Base-by-base conservation (phyloP, 2,797 vertebrate species). In the Typhlichthys eigenmanni region DNA sequence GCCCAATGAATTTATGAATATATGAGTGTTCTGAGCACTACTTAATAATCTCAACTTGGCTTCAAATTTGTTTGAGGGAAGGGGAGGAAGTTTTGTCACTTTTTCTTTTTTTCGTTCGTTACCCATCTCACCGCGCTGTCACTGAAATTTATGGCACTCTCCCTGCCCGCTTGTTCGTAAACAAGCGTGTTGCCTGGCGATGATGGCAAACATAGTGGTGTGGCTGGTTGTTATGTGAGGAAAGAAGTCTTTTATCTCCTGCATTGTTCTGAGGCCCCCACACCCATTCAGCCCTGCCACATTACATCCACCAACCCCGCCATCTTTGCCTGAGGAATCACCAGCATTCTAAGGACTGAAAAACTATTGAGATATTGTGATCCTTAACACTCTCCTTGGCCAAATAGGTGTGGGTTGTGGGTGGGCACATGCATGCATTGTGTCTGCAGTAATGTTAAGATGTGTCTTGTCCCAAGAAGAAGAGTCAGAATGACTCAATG, bases 311-410 rank as follows among this genome's bases (percentile, higher is more conserved):
- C 53, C 24, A 53, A 34, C 14, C 43, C 48, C 47, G 17, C 61
- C 10, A 14, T 1, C 62, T 76, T 62, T 0, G 70, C 68, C 67
- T 71, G 64, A 77, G 83, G 83, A 88, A 85, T 87, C 79, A 84
- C 69, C 66, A 78, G 50, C 63, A 72, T 69, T 74, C 57, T 61
- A 8, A 38, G 34, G 34, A 38, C 5, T 38, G 5, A 34, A 38
- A 38, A 38, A 8, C 34, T 38, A 38, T 38, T 38, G 34, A 5
- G 34, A 24, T 24, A 24, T 24, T 38, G 7, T 38, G 34, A 38
- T 38, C 34, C 34, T 38, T 38, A 6, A 8, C 34, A 5, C 34
- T 38, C 7, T 38, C 34, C 34, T 8, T 38, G 34, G 34, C 34
- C 6, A 38, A 38, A 38, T 38, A 38, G 34, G 34, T 38, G 5